phyloP scores from a whole-genome alignment of 2,797 vertebrate genomes.

The Chelmon rostratus region DNA sequence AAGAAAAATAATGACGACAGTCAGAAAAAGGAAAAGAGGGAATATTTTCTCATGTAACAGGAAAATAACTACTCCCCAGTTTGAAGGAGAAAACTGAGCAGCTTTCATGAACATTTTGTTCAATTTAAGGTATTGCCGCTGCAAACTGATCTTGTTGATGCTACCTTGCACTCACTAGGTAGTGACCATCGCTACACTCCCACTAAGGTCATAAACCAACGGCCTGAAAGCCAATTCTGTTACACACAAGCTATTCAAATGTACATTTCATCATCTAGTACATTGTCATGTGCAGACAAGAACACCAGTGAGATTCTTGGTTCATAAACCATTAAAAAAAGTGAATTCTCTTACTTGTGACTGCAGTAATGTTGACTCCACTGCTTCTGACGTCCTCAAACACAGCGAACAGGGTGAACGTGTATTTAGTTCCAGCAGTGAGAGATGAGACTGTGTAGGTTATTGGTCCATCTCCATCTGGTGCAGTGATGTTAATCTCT shows the following conservation, averaged over 20 bases:
- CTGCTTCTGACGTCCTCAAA: not conserved
- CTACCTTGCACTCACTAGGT: not conserved
- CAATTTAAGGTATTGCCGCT: not conserved
- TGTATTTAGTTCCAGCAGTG: not conserved
- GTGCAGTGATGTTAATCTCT: constrained; percentile 11
- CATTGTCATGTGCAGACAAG: not conserved
- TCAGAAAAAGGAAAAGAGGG: not conserved
- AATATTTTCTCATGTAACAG: not conserved
- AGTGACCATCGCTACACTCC: not conserved
- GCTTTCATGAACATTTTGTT: not conserved
- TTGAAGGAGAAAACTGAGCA: not conserved
- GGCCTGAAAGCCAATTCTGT: not conserved
- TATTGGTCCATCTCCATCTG: constrained; percentile 1
- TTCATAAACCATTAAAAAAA: too few species aligned
- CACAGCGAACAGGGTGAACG: not conserved
- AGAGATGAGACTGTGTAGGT: constrained; percentile 3
- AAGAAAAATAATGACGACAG: not conserved
- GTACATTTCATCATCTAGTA: not conserved
- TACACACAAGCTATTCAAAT: not conserved
- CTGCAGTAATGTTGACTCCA: not conserved
- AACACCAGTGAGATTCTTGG: not conserved
- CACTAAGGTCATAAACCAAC: not conserved
- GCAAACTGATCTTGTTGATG: not conserved
- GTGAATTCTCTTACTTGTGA: too few species aligned
- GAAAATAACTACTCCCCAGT: not conserved